A percentile compares a stretch with the other conserved stretches of the same genome.
phyloP scores from a whole-genome alignment of 2,797 vertebrate species.

The Psittacula derbiana region DNA sequence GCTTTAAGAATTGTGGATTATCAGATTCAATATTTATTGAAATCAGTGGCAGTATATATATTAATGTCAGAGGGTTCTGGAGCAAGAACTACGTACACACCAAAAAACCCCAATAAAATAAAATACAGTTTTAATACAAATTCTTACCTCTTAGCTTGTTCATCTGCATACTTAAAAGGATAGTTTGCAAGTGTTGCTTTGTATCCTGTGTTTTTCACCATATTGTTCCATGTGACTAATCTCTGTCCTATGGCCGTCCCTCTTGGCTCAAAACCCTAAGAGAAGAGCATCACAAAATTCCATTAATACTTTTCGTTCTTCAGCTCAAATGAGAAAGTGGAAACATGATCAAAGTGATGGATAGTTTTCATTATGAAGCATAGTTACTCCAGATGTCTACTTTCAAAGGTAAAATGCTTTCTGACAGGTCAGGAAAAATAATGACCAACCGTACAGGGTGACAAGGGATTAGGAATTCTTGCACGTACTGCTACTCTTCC shows the following conservation, averaged over 20 bases:
- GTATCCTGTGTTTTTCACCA: slow-evolving; percentile 98
- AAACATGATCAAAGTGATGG: slow-evolving; percentile 31
- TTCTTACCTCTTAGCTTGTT: slow-evolving; percentile 92
- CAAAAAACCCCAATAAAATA: not conserved
- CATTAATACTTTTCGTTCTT: slow-evolving; percentile 31
- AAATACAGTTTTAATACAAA: not conserved
- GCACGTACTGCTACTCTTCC: not conserved
- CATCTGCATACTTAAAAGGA: slow-evolving; percentile 97
- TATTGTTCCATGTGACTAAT: slow-evolving; percentile 97
- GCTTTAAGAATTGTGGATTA: not conserved
- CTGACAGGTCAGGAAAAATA: slow-evolving; percentile 34
- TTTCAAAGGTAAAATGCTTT: slow-evolving; percentile 21
- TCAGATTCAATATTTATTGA: not conserved
- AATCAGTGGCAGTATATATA: not conserved
- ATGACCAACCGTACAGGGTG: not conserved
- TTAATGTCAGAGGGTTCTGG: not conserved
- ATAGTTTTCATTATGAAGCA: slow-evolving; percentile 41
- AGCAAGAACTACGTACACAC: not conserved
- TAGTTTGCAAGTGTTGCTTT: slow-evolving; percentile 97
- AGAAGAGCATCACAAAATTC: slow-evolving; percentile 36
- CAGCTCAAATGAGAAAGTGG: not conserved
- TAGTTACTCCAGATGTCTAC: not conserved
- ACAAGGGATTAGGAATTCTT: slow-evolving; percentile 19
- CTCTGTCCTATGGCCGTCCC: slow-evolving; percentile 95
- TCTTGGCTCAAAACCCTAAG: slow-evolving; percentile 96